These are phyloP conservation scores for Squalus acanthias DNA, from an alignment of 2,797 vertebrate genomes.

Conservation along the genomic window DNA sequence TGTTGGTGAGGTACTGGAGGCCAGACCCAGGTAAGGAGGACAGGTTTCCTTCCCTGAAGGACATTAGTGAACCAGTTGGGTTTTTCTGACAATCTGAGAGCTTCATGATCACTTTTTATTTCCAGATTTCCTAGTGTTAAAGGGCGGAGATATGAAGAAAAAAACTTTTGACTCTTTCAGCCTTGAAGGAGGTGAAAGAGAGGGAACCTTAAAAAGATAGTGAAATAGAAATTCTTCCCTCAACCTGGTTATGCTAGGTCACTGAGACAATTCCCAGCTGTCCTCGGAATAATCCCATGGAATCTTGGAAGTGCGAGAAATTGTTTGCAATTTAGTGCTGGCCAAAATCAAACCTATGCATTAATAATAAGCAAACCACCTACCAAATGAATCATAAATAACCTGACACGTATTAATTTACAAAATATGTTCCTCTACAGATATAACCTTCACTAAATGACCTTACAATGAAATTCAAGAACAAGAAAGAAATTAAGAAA, in stretches of 20 bases:
- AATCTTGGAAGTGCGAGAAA: background rate
- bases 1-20: too few species aligned
- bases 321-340: background rate
- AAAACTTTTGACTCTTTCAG: background rate
- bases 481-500: background rate
- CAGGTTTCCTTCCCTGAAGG: too few species aligned
- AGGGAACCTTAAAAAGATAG: too few species aligned
- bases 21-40: too few species aligned
- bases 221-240: background rate
- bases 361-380: background rate
- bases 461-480: background rate
- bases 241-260: background rate
- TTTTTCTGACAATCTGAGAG: too few species aligned
- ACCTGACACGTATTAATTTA: background rate
- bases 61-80: too few species aligned
- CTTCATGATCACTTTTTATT: too few species aligned
- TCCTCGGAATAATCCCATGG: background rate
- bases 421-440: background rate
- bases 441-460: background rate
- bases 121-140: background rate
- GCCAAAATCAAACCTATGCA: background rate
- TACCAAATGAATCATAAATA: background rate
- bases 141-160: background rate
- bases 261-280: background rate
- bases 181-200: background rate